These are phyloP conservation scores for Trypoxylon attenuatum DNA, from an alignment of 2,888 invertebrate species.

Conservation along the genomic window DNA sequence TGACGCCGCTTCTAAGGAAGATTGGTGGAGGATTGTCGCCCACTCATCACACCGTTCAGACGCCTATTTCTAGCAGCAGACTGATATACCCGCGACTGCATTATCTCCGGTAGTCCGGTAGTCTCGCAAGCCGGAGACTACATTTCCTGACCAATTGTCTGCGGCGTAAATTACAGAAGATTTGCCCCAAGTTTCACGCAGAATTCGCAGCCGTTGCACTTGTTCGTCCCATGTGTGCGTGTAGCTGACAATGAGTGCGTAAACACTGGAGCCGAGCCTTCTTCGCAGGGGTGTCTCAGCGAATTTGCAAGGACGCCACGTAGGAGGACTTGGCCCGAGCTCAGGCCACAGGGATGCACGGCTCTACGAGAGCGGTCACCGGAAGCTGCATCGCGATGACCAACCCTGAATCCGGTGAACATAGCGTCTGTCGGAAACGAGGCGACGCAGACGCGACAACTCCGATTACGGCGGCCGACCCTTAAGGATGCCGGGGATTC, in stretches of 20 bases:
- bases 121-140: constrained; percentile 32
- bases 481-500: constrained; percentile 4
- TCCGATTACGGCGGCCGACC: too few relatives aligned
- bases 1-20: too few relatives aligned
- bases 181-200: constrained; percentile 45
- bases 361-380: not conserved
- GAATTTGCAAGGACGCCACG: constrained; percentile 41
- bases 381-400: constrained; percentile 1
- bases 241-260: constrained; percentile 40
- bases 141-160: constrained; percentile 50
- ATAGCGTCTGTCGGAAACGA: not conserved
- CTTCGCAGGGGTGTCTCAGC: constrained; percentile 26
- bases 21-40: too few relatives aligned
- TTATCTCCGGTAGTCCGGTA: constrained; percentile 47
- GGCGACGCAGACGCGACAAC: not conserved
- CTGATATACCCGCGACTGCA: constrained; percentile 37
- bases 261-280: constrained; percentile 28
- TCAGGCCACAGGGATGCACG: not conserved
- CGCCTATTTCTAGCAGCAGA: constrained; percentile 15
- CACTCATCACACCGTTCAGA: too few relatives aligned
- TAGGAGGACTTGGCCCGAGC: not conserved
- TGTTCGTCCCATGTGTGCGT: constrained; percentile 50
- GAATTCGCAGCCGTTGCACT: constrained; percentile 44
- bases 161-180: constrained; percentile 49
- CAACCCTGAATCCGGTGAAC: constrained; percentile 3